A percentile compares a stretch with the other conserved stretches of the same genome.
phyloP scores from a whole-genome alignment of 2,888 invertebrate genomes.

The Drosophila nr. perissopoda region DNA sequence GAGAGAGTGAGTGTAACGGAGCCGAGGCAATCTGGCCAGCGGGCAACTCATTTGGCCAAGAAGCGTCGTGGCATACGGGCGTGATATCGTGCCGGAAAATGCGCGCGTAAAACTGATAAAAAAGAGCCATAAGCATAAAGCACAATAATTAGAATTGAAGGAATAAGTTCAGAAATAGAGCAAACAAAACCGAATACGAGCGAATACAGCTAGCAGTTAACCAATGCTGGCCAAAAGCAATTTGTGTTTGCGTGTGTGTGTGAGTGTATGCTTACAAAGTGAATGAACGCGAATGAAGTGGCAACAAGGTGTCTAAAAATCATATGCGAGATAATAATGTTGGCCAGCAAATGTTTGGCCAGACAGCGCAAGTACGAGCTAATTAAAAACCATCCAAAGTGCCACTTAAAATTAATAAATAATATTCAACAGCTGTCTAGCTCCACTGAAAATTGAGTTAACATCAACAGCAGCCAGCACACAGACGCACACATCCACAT shows the following conservation, averaged over 20 bases:
- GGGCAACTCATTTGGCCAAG: conserved; percentile 83
- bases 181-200: conserved; percentile 35
- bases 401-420: conserved; percentile 44
- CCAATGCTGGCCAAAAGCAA: conserved; percentile 41
- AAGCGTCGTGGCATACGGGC: conserved; percentile 83
- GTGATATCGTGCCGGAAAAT: conserved; percentile 74
- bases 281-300: conserved; percentile 48
- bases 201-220: conserved; percentile 18
- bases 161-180: conserved; percentile 29
- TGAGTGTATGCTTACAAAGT: conserved; percentile 43
- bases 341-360: conserved; percentile 63
- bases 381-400: conserved; percentile 50
- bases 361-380: conserved; percentile 62
- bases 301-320: conserved; percentile 26
- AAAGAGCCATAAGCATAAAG: conserved; percentile 27
- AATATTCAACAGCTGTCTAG: conserved; percentile 49
- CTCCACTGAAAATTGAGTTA: conserved; percentile 26
- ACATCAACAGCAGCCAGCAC: conserved; percentile 5
- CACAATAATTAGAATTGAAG: conserved; percentile 35
- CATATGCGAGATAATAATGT: conserved; percentile 49
- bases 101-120: conserved; percentile 73
- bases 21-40: conserved; percentile 69
- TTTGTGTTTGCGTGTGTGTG: conserved; percentile 7
- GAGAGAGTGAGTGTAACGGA: conserved; percentile 24
- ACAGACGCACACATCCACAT: conserved; percentile 11